Evolutionary conservation across 2,888 invertebrate genomes (phyloP), one percentile per base, ranked within the genome.

Genomic region (Bembecia ichneumoniformis): DNA sequence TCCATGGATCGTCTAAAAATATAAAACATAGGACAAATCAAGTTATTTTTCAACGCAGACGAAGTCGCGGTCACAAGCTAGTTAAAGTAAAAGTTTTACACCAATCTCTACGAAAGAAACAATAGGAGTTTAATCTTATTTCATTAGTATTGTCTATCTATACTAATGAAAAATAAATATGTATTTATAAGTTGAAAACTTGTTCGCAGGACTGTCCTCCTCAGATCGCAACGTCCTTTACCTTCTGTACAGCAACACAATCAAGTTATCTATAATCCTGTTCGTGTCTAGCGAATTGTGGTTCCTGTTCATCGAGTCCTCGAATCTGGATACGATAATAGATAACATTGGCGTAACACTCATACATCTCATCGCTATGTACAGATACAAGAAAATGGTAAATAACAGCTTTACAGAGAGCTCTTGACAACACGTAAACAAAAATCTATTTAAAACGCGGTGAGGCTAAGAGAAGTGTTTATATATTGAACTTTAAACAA

Each of bases 311-410:
- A 69, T 63, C 10, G 63, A 65, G 3, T 52, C 67, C 0, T 56
- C 60, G 17, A 66, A 63, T 28, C 55, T 82, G 44, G 80, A 82
- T 5, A 71, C 59, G 46, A 51, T 74, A 3, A 73, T 73, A 0
- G 68, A 68, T 36, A 64, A 62, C 43, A 60, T 77, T 46, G 84
- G 78, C 48, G 61, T 61, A 1, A 62, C 62, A 0, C 51, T 77
- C 0, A 71, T 83, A 50, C 82, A 82, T 50, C 58, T 68, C 10
- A 70, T 75, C 14, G 63, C 76, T 4, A 54, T 76, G 11, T 79
- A 71, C 48, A 71, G 80, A 58, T 82, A 75, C 55, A 64, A 54
- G 49, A 77, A 66, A 53, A 72, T 77, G 82, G 84, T 82, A 63
- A 73, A 61, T 59, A 46, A 20, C 16, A n/a, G 4, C 28, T 15